These are phyloP conservation scores for Leptonema lineaticorne DNA, from an alignment of 1,140 invertebrate species.

Conservation along the genomic window DNA sequence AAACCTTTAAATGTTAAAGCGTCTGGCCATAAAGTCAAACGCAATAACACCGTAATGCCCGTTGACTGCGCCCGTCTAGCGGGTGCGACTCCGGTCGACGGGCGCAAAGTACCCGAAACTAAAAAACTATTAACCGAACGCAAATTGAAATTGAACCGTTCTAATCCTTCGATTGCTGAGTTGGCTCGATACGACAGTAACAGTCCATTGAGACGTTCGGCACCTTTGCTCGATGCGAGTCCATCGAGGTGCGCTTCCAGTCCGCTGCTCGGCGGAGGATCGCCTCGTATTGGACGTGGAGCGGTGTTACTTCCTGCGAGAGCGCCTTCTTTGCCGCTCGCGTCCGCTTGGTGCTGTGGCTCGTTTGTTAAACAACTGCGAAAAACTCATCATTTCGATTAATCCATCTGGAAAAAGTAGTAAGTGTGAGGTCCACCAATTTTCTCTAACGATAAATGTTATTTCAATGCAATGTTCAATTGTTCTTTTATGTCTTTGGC, in stretches of 20 bases:
- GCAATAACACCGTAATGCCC: constrained; percentile 54
- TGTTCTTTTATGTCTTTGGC: too few species aligned
- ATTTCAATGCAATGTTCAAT: too few species aligned
- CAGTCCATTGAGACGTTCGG: constrained; percentile 36
- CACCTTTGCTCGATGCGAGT: constrained; percentile 39
- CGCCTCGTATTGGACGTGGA: constrained; percentile 18
- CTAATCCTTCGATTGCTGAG: constrained; percentile 53
- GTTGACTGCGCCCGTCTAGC: constrained; percentile 46
- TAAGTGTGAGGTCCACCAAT: too few species aligned
- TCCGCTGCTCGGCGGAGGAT: constrained; percentile 14
- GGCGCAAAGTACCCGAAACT: constrained; percentile 48
- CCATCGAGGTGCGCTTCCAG: constrained; percentile 28
- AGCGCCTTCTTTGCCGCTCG: constrained; percentile 55
- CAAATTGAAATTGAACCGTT: constrained; percentile 51
- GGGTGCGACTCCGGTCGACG: constrained; percentile 40
- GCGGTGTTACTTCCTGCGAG: constrained; percentile 44
- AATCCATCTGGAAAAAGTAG: too few species aligned
- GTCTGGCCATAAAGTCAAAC: constrained; percentile 30
- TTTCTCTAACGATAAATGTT: too few species aligned
- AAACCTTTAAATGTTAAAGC: constrained; percentile 37
- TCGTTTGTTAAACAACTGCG: constrained; percentile 61
- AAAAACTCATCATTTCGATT: constrained; percentile 63
- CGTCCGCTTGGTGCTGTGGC: constrained; percentile 64
- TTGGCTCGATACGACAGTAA: constrained; percentile 42
- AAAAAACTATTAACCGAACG: constrained; percentile 49